These are phyloP conservation scores for Halichoeres trimaculatus DNA, from an alignment of 2,113 vertebrate genomes.

Conservation along the genomic window DNA sequence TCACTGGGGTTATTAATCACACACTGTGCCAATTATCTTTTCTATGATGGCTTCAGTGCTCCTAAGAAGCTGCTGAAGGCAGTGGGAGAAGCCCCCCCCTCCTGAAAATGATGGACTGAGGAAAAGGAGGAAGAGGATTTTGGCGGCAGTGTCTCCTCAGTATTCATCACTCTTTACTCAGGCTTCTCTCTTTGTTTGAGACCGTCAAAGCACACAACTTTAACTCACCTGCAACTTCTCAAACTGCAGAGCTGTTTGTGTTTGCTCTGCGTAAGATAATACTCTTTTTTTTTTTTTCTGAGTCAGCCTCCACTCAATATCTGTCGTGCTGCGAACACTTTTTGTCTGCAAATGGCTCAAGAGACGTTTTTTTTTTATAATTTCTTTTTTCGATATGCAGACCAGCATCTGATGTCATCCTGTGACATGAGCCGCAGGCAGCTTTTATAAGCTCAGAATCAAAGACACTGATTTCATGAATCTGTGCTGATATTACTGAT, in stretches of 20 bases:
- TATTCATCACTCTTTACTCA: slow-evolving; percentile 46
- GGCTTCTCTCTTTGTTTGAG: slow-evolving; percentile 57
- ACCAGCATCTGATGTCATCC: slow-evolving; percentile 24
- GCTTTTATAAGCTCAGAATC: slow-evolving; percentile 6
- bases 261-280: slow-evolving; percentile 29
- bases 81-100: slow-evolving; percentile 18
- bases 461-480: slow-evolving; percentile 3
- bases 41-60: slow-evolving; percentile 21
- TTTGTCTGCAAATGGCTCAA: slow-evolving; percentile 24
- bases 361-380: too few relatives aligned
- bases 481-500: slow-evolving; percentile 26
- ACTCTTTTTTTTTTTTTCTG: slow-evolving; percentile 21
- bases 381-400: slow-evolving; percentile 29
- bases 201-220: slow-evolving; percentile 23
- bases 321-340: slow-evolving; percentile 2
- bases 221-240: slow-evolving; percentile 26
- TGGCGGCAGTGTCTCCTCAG: slow-evolving; percentile 40
- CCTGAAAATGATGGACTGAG: slow-evolving; percentile 35
- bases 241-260: slow-evolving; percentile 27
- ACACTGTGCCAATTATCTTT: slow-evolving; percentile 20
- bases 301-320: slow-evolving; percentile 14
- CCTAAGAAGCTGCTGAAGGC: slow-evolving; percentile 17
- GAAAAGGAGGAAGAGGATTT: slow-evolving; percentile 33
- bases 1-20: slow-evolving; percentile 19
- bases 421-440: background rate